A percentile compares a stretch with the other conserved stretches of the same genome.
phyloP scores from a whole-genome alignment of 2,113 vertebrate genomes.

The Toxotes chatareus region DNA sequence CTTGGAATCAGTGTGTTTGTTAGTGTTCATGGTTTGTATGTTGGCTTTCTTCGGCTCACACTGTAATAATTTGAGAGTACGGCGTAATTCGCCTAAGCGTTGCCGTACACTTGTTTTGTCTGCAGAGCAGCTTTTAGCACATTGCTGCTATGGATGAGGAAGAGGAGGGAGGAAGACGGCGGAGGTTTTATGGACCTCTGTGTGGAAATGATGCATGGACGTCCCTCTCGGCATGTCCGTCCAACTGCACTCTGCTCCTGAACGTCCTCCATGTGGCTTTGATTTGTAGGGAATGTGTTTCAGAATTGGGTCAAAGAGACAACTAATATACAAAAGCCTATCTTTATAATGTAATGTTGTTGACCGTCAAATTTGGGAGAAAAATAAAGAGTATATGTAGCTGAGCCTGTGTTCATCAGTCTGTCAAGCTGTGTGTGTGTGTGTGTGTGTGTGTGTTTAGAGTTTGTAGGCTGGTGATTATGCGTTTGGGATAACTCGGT shows the following conservation, averaged over 20 bases:
- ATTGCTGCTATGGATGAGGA: not conserved
- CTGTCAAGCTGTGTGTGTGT: no score
- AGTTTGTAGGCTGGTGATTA: slow-evolving; percentile 55
- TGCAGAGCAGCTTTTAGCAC: not conserved
- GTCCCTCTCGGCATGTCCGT: slow-evolving; percentile 33
- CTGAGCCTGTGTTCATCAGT: no score
- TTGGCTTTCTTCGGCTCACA: slow-evolving; percentile 4
- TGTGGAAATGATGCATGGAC: slow-evolving; percentile 24
- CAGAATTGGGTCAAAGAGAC: slow-evolving; percentile 76
- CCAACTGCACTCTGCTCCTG: slow-evolving; percentile 43
- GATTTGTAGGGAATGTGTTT: slow-evolving; percentile 77
- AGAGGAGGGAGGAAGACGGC: not conserved
- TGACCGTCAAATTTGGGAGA: not conserved
- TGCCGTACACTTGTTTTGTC: not conserved
- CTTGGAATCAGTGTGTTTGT: slow-evolving; percentile 6
- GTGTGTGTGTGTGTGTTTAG: slow-evolving; percentile 26
- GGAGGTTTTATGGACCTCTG: slow-evolving; percentile 3
- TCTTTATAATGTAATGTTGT: not conserved
- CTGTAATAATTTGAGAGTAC: not conserved
- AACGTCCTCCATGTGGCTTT: slow-evolving; percentile 72
- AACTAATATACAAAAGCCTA: slow-evolving; percentile 21
- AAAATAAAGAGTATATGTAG: not conserved
- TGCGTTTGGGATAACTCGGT: slow-evolving; percentile 60
- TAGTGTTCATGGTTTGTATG: slow-evolving; percentile 10
- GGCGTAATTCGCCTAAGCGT: not conserved